Evolutionary conservation across 2,797 vertebrate genomes (phyloP), one percentile per base, ranked within the genome.

Genomic region (Macrochelys suwanniensis): DNA sequence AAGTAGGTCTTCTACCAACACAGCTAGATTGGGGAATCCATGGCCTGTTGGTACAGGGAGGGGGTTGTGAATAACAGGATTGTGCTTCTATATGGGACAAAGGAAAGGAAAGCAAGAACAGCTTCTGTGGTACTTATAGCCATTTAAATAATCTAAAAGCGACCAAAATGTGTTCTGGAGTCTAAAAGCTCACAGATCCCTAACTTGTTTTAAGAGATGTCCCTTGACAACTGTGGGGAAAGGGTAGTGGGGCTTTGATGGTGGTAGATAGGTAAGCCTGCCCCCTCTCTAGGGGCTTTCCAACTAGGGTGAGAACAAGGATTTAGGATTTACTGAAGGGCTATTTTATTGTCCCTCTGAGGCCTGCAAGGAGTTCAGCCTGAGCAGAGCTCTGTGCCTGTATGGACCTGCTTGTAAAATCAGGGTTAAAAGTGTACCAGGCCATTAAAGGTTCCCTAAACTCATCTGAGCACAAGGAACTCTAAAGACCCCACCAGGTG

Each of bases 401-500:
- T 82, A 25, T 83, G 88, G 90, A 53, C 13, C 10, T 42, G 2
- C 26, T 45, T 57, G 50, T 28, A 61, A 57, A 80, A 11, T 77
- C 45, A 2, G 17, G 45, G 33, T 17, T 89, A 11, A 23, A 49
- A 7, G 3, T 12, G 5, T 28, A 45, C 33, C 37, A 50, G 31
- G 6, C 82, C 54, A 26, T 8, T 78, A 31, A 45, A 71, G 4
- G 5, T 49, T 76, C 45, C 26, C 26, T 26, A 47, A 28, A 49
- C 74, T 77, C 45, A 47, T 49, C 65, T 42, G n/a, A 42, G 65
- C 68, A 71, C 37, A 71, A 42, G 21, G n/a, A 68, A 37, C 68
- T 42, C 5, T 47, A 7, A 33, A 88, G 59, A 3, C 0, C 2
- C 28, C 3, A 11, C 11, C 1, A 68, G 21, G 6, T 8, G 12